Base-by-base conservation (phyloP, 1,140 invertebrate genomes). In the Aphaenogaster ashmeadi region DNA sequence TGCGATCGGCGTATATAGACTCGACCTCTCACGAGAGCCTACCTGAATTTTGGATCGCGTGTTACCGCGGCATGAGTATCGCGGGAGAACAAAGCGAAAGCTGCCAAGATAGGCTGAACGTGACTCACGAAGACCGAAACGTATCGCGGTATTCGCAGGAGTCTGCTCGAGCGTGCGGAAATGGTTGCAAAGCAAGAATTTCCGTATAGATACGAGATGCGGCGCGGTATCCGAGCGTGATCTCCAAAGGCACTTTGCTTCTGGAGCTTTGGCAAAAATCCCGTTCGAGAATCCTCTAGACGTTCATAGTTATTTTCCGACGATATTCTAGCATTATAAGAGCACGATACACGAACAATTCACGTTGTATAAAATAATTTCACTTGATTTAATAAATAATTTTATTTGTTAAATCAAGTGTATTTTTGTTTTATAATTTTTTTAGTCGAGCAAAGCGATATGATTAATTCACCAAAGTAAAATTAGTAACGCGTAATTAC, bases 161-260 rank as follows among this genome's bases (percentile, higher is more conserved):
- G 21, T 7, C 36, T 44, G 60, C 38, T 41, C 60, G 62, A 78
- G 83, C 62, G 50, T 79, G 21, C 64, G 79, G 79, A 81, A 71
- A 81, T 54, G 79, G 36, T 54, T 71, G 79, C 79, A 71, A 81
- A 71, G 79, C 78, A 81, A 81, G 79, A 81, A 81, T 81, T 81
- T 81, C 64, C 79, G 62, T 81, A 13, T 0, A 56, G 62, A 81
- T 69, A 81, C 36, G 44, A 44, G 79, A 80, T 80, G 62, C 44
- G 36, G 62, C 62, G 62, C 36, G 62, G 36, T 71, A 81, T 81
- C 64, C 36, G 15, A 69, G 36, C 50, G 15, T 69, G 27, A 80
- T 69, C 47, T 67, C 21, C 13, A 33, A 81, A 81, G 38, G 44
- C 38, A 71, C 50, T 81, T 71, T 44, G 36, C 21, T 66, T 66